Percentiles rank a stretch among this genome's conserved stretches.
Conservation (phyloP, 2,113 vertebrate species). For the Thamnophis sirtalis region DNA sequence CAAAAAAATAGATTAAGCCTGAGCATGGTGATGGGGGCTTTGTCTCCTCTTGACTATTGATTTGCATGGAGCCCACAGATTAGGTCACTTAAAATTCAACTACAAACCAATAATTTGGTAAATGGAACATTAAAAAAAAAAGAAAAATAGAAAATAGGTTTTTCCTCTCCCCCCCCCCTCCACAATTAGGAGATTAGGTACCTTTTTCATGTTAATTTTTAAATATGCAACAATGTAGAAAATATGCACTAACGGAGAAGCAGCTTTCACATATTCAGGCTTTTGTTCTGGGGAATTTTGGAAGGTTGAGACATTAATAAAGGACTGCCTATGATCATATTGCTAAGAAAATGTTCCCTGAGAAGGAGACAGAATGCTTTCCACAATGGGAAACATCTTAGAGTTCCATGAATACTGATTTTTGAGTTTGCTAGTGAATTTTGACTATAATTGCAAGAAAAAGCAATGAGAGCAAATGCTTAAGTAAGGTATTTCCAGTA, state of each 20-base stretch:
- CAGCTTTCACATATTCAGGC: background rate
- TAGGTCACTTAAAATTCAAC: background rate
- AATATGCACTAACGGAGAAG: background rate
- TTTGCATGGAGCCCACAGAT: background rate
- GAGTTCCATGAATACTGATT: background rate
- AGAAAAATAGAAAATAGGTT: background rate
- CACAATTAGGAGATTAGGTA: background rate
- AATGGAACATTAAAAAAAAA: background rate
- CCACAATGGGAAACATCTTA: background rate
- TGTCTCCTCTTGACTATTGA: background rate
- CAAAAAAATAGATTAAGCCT: background rate
- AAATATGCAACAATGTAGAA: background rate
- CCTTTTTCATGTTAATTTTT: background rate
- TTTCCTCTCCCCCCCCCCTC: no score
- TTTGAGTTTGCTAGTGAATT: background rate
- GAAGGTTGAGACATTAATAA: background rate
- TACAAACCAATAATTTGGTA: background rate
- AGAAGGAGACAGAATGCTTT: background rate
- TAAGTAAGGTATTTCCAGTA: background rate
- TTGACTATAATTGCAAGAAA: background rate
- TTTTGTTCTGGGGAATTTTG: background rate
- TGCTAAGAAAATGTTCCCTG: background rate
- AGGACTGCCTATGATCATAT: background rate
- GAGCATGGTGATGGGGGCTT: background rate
- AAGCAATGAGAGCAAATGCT: constrained; percentile 4